Evolutionary conservation across 2,888 invertebrate species (phyloP).

Genomic region (Ommatoiulus sabulosus): DNA sequence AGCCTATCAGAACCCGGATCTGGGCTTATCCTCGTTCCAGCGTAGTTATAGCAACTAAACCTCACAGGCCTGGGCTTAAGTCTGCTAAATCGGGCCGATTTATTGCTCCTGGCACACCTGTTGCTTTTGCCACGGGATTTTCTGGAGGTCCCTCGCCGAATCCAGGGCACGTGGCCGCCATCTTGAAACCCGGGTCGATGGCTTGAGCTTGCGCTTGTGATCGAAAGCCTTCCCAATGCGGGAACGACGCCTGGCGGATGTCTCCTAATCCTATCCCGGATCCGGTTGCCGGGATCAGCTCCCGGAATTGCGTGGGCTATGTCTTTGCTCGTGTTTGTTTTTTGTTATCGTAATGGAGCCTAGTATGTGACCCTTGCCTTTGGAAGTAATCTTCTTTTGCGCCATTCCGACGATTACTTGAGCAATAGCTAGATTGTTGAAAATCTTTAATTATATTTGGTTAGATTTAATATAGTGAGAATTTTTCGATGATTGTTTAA

Average conservation of each 20-base stretch:
- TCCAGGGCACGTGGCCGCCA: not conserved
- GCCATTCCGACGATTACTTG: no score
- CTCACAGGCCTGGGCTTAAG: not conserved
- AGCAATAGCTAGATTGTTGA: no score
- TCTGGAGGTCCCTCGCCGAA: not conserved
- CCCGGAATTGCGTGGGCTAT: not conserved
- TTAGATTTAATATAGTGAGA: no score
- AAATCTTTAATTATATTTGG: no score
- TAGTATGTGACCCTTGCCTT: no score
- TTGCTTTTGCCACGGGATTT: constrained; percentile 1
- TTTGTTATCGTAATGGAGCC: no score
- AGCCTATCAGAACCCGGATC: not conserved
- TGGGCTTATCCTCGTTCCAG: constrained; percentile 19
- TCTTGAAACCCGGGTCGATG: not conserved
- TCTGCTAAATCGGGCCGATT: not conserved
- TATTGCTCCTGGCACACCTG: not conserved
- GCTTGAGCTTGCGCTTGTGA: not conserved
- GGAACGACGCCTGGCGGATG: not conserved
- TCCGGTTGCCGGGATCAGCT: not conserved
- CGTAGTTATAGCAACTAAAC: constrained; percentile 34
- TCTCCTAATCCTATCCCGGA: not conserved
- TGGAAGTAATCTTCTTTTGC: no score
- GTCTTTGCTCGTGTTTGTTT: no score
- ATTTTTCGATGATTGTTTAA: no score
- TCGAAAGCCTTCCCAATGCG: not conserved